Percentiles rank a stretch among this genome's conserved stretches.
Evolutionary conservation across 2,888 invertebrate species (phyloP).

Genomic region (Hirtodrosophila histrioides): DNA sequence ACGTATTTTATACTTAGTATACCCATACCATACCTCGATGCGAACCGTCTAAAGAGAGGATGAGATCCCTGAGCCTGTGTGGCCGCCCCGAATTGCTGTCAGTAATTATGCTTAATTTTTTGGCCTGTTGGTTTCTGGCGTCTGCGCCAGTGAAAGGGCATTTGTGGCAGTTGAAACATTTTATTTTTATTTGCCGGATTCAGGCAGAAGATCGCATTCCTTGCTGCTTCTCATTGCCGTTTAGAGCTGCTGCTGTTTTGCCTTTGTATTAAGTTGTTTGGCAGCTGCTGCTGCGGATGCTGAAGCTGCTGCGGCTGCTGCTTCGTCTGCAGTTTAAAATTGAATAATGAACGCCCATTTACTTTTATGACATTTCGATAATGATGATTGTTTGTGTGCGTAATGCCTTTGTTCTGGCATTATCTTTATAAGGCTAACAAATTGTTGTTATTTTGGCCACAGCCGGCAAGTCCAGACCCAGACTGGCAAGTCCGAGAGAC

Average conservation of each 20-base stretch:
- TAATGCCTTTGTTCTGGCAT: conserved; percentile 71
- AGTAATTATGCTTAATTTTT: conserved; percentile 80
- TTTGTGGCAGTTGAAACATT: conserved; percentile 74
- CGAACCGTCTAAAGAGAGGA: neutral
- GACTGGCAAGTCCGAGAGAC: neutral
- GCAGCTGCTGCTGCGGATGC: conserved; percentile 71
- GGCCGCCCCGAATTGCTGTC: conserved; percentile 77
- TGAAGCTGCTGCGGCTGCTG: conserved; percentile 59
- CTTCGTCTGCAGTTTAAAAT: conserved; percentile 69
- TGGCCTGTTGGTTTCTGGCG: conserved; percentile 33
- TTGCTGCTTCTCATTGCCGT: conserved; percentile 12
- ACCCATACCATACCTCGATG: neutral
- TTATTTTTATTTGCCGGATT: conserved; percentile 57
- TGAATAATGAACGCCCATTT: conserved; percentile 79
- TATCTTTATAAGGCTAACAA: conserved; percentile 80
- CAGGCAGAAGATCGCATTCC: conserved; percentile 28
- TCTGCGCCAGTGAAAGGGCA: conserved; percentile 61
- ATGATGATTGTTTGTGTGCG: conserved; percentile 68
- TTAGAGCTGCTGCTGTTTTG: conserved; percentile 37
- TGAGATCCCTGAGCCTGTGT: conserved; percentile 49
- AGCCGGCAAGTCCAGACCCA: conserved; percentile 8
- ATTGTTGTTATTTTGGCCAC: conserved; percentile 73
- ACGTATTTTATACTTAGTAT: conserved; percentile 49
- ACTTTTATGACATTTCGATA: conserved; percentile 81
- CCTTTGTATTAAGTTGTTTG: conserved; percentile 75